A percentile compares a stretch with the other conserved stretches of the same genome.
These are phyloP conservation scores for Lepidurus couesii DNA, from an alignment of 1,140 invertebrate species.

Conservation along the genomic window DNA sequence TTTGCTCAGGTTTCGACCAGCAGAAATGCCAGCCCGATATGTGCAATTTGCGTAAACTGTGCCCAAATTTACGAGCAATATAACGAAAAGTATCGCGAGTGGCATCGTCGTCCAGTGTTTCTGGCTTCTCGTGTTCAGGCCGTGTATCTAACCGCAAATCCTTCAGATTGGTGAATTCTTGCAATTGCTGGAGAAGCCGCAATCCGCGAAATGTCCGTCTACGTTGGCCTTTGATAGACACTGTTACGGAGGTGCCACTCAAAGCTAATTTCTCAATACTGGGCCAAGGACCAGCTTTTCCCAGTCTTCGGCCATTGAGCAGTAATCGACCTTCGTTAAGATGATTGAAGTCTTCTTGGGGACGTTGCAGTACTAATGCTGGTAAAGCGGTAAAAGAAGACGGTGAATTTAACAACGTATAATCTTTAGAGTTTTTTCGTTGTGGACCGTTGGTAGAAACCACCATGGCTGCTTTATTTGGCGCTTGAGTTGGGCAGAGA, in stretches of 20 bases:
- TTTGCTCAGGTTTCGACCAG: slow-evolving; percentile 29
- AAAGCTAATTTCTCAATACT: slow-evolving; percentile 3
- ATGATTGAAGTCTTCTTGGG: not conserved
- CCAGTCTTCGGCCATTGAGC: not conserved
- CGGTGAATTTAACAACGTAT: not conserved
- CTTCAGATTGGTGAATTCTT: not conserved
- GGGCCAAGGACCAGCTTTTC: not conserved
- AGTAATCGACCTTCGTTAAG: not conserved
- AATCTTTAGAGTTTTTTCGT: not conserved
- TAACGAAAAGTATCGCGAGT: slow-evolving; percentile 25
- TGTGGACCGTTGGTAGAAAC: not conserved
- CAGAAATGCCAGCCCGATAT: slow-evolving; percentile 2
- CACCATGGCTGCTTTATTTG: not conserved
- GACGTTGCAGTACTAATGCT: not conserved
- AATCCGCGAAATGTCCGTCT: not conserved
- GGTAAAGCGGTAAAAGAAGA: not conserved
- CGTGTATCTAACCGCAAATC: not conserved
- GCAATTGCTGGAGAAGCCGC: not conserved
- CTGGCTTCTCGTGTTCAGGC: not conserved
- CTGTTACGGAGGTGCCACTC: not conserved
- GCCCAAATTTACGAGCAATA: slow-evolving; percentile 14
- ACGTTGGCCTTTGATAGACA: not conserved
- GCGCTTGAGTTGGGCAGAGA: not conserved
- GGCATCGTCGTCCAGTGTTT: slow-evolving; percentile 8
- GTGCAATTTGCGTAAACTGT: slow-evolving; percentile 14